A percentile compares a stretch with the other conserved stretches of the same genome.
phyloP scores from a whole-genome alignment of 2,113 vertebrate genomes.

The Callaeas wilsoni region DNA sequence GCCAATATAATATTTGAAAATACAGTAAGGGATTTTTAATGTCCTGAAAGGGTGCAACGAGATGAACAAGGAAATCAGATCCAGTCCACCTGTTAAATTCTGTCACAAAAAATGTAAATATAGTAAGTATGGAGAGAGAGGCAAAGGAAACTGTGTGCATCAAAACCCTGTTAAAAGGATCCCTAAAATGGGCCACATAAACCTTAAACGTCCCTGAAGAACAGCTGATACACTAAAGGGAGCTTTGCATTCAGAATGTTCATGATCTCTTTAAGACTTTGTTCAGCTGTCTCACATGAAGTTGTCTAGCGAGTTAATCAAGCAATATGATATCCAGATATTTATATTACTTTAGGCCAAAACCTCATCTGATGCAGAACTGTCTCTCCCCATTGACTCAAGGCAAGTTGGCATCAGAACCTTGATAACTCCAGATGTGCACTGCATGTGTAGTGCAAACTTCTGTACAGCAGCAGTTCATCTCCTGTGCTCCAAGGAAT shows the following conservation, averaged over 20 bases:
- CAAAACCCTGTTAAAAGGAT: background rate
- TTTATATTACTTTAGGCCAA: background rate
- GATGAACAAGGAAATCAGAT: background rate
- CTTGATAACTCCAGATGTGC: background rate
- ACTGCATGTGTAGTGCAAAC: fast-evolving
- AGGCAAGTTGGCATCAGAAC: background rate
- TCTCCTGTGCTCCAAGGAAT: background rate
- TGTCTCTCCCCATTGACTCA: background rate
- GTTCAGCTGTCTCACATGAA: background rate
- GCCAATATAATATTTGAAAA: background rate
- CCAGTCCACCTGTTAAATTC: background rate
- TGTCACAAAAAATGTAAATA: background rate
- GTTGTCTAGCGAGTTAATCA: background rate
- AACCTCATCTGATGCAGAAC: slow-evolving; percentile 3
- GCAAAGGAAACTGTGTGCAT: background rate
- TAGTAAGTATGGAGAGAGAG: background rate
- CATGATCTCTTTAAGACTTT: background rate
- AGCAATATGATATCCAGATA: background rate
- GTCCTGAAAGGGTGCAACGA: background rate
- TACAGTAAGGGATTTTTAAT: background rate
- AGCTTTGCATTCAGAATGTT: background rate
- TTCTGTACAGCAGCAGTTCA: background rate
- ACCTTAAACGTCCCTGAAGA: background rate
- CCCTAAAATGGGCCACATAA: background rate
- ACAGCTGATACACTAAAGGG: background rate